These are phyloP conservation scores for Drosophila sechellia DNA, from an alignment of 1,140 invertebrate species.

Conservation along the genomic window DNA sequence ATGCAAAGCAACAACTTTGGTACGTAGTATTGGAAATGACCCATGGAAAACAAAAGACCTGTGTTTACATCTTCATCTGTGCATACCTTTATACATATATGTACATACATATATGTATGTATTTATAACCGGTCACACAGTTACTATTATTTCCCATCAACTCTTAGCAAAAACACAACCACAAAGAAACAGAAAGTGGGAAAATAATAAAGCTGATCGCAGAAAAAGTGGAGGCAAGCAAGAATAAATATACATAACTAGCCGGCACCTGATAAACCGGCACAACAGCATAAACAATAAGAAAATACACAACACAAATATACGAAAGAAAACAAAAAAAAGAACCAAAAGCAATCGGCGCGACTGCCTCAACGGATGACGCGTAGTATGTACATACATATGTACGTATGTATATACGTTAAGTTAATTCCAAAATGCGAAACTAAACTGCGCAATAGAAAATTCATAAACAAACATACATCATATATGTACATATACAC, in stretches of 20 bases:
- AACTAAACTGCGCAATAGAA: conserved; percentile 80
- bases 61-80: no score
- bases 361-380: conserved; percentile 54
- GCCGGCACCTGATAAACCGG: conserved; percentile 80
- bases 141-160: background rate
- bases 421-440: conserved; percentile 37
- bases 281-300: conserved; percentile 44
- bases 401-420: background rate
- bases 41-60: no score
- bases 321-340: background rate
- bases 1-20: no score
- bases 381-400: conserved; percentile 1
- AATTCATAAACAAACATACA: conserved; percentile 72
- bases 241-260: conserved; percentile 35
- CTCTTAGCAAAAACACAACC: conserved; percentile 6
- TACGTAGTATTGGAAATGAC: no score
- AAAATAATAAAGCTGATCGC: conserved; percentile 11
- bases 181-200: conserved; percentile 38
- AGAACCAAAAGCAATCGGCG: background rate
- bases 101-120: no score
- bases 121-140: background rate
- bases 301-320: conserved; percentile 12
- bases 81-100: no score
- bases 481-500: background rate
- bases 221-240: background rate